A percentile compares a stretch with the other conserved stretches of the same genome.
phyloP scores from a whole-genome alignment of 2,888 invertebrate species.

The Trichogramma dendrolimi region DNA sequence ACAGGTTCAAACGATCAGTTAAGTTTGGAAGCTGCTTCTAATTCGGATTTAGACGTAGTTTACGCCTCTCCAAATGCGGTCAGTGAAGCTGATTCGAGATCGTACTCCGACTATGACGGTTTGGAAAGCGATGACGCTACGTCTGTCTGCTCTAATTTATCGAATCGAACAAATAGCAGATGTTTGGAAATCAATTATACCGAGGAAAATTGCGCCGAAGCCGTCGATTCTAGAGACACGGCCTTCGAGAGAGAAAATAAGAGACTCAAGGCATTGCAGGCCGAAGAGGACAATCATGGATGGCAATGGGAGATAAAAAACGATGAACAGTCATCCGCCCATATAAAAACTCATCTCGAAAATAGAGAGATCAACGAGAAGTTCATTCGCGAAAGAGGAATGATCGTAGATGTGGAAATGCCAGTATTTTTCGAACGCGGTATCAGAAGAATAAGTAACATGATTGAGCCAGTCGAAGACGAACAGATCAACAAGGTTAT shows the following conservation, averaged over 20 bases:
- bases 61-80: too few species aligned
- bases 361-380: too few species aligned
- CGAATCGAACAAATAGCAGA: constrained; percentile 17
- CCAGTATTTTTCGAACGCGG: too few species aligned
- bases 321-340: constrained; percentile 7
- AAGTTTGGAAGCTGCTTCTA: too few species aligned
- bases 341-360: too few species aligned
- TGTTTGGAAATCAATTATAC: constrained; percentile 77
- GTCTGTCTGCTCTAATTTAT: constrained; percentile 49
- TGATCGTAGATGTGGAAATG: too few species aligned
- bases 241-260: constrained; percentile 44
- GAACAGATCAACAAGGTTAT: too few species aligned
- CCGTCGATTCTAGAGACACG: constrained; percentile 61
- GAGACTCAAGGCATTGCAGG: constrained; percentile 30
- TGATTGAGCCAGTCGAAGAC: too few species aligned
- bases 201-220: constrained; percentile 80
- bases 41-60: too few species aligned
- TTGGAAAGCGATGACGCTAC: constrained; percentile 54
- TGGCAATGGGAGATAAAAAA: constrained; percentile 36
- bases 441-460: too few species aligned
- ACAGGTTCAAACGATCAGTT: too few species aligned
- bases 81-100: not conserved
- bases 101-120: constrained; percentile 39
- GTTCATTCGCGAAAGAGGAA: too few species aligned
- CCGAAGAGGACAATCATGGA: constrained; percentile 32